Base-by-base conservation (phyloP, 2,797 vertebrate species). In the Manis javanica region DNA sequence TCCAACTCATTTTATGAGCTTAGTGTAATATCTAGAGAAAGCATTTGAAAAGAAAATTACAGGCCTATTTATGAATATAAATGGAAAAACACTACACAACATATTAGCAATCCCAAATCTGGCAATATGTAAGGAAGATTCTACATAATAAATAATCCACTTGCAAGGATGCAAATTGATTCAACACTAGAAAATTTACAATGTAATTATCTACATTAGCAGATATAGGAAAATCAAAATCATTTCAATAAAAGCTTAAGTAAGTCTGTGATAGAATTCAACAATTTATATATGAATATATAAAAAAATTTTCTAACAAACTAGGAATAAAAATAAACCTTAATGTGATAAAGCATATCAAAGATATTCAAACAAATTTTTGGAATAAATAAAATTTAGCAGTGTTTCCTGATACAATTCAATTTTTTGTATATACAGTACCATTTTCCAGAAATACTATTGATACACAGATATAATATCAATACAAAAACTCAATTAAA, bases 161-260 rank as follows among this genome's bases (percentile, higher is more conserved):
- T 79, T 66, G 3, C n/a, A 91, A 93, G 31, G 92, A 92, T 37
- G 26, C 18, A 96, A 92, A 90, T 94, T 66, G 51, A 87, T 81
- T 79, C 12, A 81, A 29, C 18, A 71, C 66, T 71, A 34, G 21
- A 89, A 90, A 86, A 83, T 29, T 51, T 77, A 83, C 19, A 92
- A 19, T 37, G 46, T 51, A 61, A 49, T 92, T 94, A 74, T 81
- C 61, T 49, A 84, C 24, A 87, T 64, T 69, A 81, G 9, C 78
- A 91, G 71, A 71, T 59, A 79, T 23, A 91, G 74, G 64, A 69
- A 90, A 92, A 88, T 68, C 37, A 78, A 9, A 66, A 95, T 77
- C 26, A 74, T 90, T 85, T 87, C 53, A 79, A 75, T 61, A 72
- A 69, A 74, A 86, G 12, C 21, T 75, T 82, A 91, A 91, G 42